A percentile compares a stretch with the other conserved stretches of the same genome.
Evolutionary conservation across 2,113 vertebrate genomes (phyloP).

Genomic region (Lepisosteus osseus): DNA sequence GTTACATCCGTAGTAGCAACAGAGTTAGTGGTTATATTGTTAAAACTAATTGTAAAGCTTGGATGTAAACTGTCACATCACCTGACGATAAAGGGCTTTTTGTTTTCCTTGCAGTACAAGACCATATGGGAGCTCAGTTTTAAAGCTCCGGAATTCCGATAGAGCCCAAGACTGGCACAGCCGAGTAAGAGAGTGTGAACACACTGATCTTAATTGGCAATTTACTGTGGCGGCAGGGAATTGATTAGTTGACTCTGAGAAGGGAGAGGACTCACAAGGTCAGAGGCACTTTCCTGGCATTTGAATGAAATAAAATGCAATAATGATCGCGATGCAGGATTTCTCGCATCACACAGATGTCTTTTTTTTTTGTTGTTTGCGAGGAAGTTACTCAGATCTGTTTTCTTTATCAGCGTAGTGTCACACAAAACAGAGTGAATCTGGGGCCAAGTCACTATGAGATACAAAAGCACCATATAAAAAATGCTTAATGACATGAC

Average conservation of each 20-base stretch:
- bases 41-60: not conserved
- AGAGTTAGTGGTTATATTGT: not conserved
- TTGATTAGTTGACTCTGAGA: not conserved
- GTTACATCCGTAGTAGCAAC: not conserved
- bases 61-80: not conserved
- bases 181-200: not conserved
- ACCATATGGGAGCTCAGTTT: not conserved
- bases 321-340: not conserved
- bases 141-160: not conserved
- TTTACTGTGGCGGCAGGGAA: slow-evolving; percentile 7
- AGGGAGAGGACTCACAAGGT: not conserved
- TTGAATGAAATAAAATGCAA: slow-evolving; percentile 6
- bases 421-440: too few species aligned
- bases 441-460: too few species aligned
- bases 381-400: not conserved
- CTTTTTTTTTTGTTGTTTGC: not conserved
- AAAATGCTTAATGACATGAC: too few species aligned
- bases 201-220: not conserved
- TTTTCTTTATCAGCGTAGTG: too few species aligned
- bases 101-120: not conserved
- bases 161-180: not conserved
- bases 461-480: too few species aligned
- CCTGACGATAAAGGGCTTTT: not conserved
- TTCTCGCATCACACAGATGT: not conserved
- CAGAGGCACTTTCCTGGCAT: slow-evolving; percentile 2